Base-by-base conservation (phyloP, 2,888 invertebrate genomes). In the Drosophila mayaguana region DNA sequence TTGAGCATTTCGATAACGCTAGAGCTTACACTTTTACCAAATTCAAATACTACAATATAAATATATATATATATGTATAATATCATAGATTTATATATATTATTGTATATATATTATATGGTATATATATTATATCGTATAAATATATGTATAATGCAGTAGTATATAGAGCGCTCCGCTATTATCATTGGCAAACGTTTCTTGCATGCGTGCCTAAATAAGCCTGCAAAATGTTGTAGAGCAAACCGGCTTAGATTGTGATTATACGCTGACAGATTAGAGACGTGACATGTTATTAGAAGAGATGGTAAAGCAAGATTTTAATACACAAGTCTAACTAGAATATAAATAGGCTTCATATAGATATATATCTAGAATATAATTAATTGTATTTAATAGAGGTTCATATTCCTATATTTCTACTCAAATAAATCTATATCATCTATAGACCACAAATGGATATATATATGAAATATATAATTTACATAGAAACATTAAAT, bases 181-280 rank as follows among this genome's bases (percentile, higher is more conserved):
- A 38, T n/a, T 38, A 38, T 16, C 38, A 6, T n/a, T n/a, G 46
- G 40, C 63, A 56, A 46, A 7, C 22, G 25, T 42, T 61, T 61
- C 38, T 50, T 57, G 62, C 65, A 77, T 70, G 77, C 77, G 56
- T 67, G 71, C 51, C 59, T 51, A 45, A 46, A 20, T 53, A 46
- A 80, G 80, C 59, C 71, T 63, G 54, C 46, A 14, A 18, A 54
- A 46, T 64, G 20, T 72, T 45, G 20, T 45, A 16, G 50, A 42
- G 36, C 18, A 22, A 20, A 55, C 25, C 18, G 16, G 22, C 8
- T 43, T 14, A 6, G 53, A 25, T 57, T 57, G n/a, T 48, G 45
- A 20, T 22, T 43, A 20, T 55, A 25, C 51, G 40, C 40, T 40
- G 9, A 36, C 20, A n/a, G 43, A 12, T 54, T 40, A 54, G 22